Conservation (phyloP, 2,797 vertebrate genomes). For the Triplophysa yarkandensis region DNA sequence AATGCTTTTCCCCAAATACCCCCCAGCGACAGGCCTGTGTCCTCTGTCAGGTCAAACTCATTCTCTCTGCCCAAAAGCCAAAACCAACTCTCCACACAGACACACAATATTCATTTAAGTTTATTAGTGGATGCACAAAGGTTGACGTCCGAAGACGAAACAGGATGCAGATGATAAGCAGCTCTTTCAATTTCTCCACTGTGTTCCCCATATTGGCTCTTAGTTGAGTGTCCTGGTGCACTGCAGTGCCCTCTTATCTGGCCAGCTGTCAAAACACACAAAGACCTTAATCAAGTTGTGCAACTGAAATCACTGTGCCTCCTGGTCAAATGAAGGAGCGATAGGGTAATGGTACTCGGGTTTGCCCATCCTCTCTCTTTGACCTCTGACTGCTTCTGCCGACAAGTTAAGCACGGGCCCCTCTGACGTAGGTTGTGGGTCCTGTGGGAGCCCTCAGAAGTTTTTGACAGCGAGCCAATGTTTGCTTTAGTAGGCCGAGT, state of each 20-base stretch:
- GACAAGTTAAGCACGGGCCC: slow-evolving; percentile 49
- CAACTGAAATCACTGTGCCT: slow-evolving; percentile 1
- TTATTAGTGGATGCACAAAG: slow-evolving; percentile 42
- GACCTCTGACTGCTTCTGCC: slow-evolving; percentile 30
- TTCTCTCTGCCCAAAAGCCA: slow-evolving; percentile 38
- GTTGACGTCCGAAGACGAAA: slow-evolving; percentile 35
- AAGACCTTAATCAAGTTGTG: slow-evolving; percentile 37
- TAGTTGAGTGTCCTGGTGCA: background rate
- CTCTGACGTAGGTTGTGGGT: slow-evolving; percentile 54
- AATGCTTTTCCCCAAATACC: slow-evolving; percentile 35
- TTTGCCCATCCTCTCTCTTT: slow-evolving; percentile 17
- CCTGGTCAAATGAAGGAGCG: slow-evolving; percentile 11
- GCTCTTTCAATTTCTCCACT: slow-evolving; percentile 28
- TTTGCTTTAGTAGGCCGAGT: slow-evolving; percentile 56
- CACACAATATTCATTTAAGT: slow-evolving; percentile 31
- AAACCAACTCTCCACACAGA: slow-evolving; percentile 39
- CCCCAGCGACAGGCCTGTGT: background rate
- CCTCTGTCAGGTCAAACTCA: slow-evolving; percentile 27
- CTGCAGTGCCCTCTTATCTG: slow-evolving; percentile 20
- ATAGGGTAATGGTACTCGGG: slow-evolving; percentile 27
- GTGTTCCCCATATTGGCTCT: slow-evolving; percentile 5
- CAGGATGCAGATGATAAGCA: slow-evolving; percentile 37
- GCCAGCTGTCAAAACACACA: slow-evolving; percentile 18
- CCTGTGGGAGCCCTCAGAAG: slow-evolving; percentile 52
- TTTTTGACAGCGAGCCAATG: slow-evolving; percentile 58